These are phyloP conservation scores for Gallinago undulata DNA, from an alignment of 2,113 vertebrate species.

Conservation along the genomic window DNA sequence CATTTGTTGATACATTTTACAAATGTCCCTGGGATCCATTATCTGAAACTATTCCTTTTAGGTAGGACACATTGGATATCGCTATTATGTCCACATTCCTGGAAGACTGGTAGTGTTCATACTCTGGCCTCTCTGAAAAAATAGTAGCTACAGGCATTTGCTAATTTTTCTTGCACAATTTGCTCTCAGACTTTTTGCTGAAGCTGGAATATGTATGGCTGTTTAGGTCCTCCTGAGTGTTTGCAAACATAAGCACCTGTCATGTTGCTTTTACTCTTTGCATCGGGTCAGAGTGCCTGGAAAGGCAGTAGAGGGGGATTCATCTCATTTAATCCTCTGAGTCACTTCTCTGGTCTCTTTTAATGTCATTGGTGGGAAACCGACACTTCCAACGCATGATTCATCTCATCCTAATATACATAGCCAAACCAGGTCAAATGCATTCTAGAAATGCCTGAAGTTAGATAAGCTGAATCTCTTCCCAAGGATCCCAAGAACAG, in stretches of 20 bases:
- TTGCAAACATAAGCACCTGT: neutral
- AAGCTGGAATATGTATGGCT: neutral
- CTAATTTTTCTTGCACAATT: neutral
- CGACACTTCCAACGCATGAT: neutral
- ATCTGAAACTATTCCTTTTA: neutral
- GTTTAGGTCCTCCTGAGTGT: neutral
- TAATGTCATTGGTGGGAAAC: neutral
- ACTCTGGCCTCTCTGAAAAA: neutral
- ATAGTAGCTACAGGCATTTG: neutral
- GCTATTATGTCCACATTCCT: neutral
- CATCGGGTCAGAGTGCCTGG: neutral
- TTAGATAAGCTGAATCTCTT: constrained; percentile 8
- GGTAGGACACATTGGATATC: neutral
- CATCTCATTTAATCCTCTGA: neutral
- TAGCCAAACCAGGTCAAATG: constrained; percentile 39
- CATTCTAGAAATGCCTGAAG: constrained; percentile 33
- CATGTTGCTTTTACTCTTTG: neutral
- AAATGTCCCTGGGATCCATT: neutral
- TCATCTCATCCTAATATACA: constrained; percentile 11
- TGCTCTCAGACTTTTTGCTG: neutral
- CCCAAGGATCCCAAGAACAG: neutral
- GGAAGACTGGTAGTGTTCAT: neutral
- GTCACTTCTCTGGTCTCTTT: neutral
- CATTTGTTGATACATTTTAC: neutral
- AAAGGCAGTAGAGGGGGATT: neutral